Evolutionary conservation across 2,888 invertebrate genomes (phyloP).

Genomic region (Megastigmus dorsalis): DNA sequence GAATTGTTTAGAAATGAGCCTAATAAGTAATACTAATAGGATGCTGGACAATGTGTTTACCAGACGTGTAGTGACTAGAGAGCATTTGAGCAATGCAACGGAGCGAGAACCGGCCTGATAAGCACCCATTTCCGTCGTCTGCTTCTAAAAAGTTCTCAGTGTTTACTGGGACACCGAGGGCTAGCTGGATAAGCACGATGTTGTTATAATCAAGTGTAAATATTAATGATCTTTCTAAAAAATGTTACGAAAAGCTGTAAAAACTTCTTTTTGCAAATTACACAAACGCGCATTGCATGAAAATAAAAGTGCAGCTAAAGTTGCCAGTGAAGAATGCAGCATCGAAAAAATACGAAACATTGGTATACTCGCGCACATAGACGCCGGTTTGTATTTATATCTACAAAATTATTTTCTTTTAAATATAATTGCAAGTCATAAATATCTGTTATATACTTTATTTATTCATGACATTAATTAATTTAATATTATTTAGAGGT

Average conservation of each 20-base stretch:
- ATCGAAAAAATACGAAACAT: conserved; percentile 86
- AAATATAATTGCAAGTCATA: not conserved
- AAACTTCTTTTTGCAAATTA: conserved; percentile 60
- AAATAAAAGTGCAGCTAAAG: conserved; percentile 45
- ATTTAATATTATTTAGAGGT: not conserved
- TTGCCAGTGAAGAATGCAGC: conserved; percentile 62
- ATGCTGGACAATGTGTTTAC: too few species aligned
- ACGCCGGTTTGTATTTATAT: conserved; percentile 82
- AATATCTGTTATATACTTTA: not conserved
- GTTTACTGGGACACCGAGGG: too few species aligned
- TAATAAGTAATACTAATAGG: too few species aligned
- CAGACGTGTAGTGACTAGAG: too few species aligned
- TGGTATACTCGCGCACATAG: conserved; percentile 95
- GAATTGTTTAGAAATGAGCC: too few species aligned
- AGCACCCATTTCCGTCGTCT: too few species aligned
- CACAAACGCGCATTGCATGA: conserved; percentile 57
- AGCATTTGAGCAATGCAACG: too few species aligned
- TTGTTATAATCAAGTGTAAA: too few species aligned
- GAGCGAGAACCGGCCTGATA: too few species aligned
- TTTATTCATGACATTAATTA: not conserved
- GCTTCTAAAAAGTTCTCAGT: too few species aligned
- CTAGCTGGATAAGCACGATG: too few species aligned
- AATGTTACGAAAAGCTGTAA: conserved; percentile 60
- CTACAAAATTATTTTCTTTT: conserved; percentile 6
- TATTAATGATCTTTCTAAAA: conserved; percentile 56